Percentiles rank a stretch among this genome's conserved stretches.
Evolutionary conservation across 2,797 vertebrate genomes (phyloP).

Genomic region (Oreochromis grahami): DNA sequence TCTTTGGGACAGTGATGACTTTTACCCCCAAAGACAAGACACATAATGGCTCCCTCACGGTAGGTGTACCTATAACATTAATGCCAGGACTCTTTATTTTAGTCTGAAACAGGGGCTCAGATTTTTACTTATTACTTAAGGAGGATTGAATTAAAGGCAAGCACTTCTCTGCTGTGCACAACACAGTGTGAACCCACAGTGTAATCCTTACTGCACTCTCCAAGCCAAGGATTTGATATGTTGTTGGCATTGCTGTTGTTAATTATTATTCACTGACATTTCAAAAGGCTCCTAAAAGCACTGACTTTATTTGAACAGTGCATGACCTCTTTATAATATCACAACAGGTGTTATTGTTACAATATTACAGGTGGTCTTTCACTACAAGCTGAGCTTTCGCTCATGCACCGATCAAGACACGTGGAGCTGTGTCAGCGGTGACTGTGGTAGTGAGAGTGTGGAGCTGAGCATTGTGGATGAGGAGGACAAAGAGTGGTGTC

Average conservation of each 20-base stretch:
- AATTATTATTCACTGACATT: neutral
- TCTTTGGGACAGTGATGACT: neutral
- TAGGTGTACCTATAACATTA: neutral
- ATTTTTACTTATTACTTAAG: neutral
- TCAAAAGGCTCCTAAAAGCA: neutral
- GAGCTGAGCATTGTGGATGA: neutral
- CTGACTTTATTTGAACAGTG: neutral
- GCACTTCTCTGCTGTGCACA: fast-evolving
- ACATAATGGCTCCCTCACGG: fast-evolving
- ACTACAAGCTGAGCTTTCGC: constrained; percentile 10
- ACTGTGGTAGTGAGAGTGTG: neutral
- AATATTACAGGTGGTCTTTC: constrained; percentile 14
- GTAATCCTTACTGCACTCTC: neutral
- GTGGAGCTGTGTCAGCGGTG: neutral
- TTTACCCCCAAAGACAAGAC: neutral
- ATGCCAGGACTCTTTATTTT: neutral
- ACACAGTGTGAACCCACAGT: fast-evolving
- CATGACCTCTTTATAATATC: neutral
- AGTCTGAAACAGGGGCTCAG: neutral
- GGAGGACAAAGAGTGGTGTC: constrained; percentile 18
- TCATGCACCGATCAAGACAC: fast-evolving
- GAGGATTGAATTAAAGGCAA: fast-evolving
- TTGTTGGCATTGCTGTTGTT: neutral
- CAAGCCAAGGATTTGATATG: neutral
- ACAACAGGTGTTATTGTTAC: neutral